Conservation (phyloP, 2,113 vertebrate genomes). For the Nothobranchius kuhntae region DNA sequence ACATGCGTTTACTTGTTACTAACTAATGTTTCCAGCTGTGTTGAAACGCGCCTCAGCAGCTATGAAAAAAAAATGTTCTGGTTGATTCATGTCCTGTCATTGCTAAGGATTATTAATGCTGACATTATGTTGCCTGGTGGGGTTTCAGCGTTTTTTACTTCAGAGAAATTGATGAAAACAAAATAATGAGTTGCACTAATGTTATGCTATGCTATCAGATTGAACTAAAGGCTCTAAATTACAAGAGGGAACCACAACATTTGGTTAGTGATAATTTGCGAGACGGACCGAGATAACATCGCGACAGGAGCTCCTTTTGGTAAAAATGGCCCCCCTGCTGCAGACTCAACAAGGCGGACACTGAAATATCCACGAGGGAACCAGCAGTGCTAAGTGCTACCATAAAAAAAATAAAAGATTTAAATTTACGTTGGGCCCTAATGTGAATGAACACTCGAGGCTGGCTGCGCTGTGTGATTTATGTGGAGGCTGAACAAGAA, state of each 20-base stretch:
- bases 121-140: slow-evolving; percentile 61
- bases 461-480: slow-evolving; percentile 62
- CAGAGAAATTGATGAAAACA: slow-evolving; percentile 50
- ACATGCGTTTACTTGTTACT: slow-evolving; percentile 23
- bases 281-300: slow-evolving; percentile 65
- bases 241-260: slow-evolving; percentile 49
- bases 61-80: slow-evolving; percentile 41
- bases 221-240: slow-evolving; percentile 41
- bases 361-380: slow-evolving; percentile 38
- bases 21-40: slow-evolving; percentile 29
- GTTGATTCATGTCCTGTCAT: slow-evolving; percentile 67
- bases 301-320: slow-evolving; percentile 45
- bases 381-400: slow-evolving; percentile 2
- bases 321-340: slow-evolving; percentile 14
- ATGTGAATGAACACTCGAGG: slow-evolving; percentile 63
- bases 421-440: slow-evolving; percentile 57
- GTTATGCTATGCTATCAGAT: slow-evolving; percentile 73
- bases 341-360: slow-evolving; percentile 65
- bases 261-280: slow-evolving; percentile 68
- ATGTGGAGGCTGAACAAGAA: slow-evolving; percentile 44
- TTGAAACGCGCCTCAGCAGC: slow-evolving; percentile 39
- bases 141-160: slow-evolving; percentile 59
- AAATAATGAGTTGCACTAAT: slow-evolving; percentile 68
- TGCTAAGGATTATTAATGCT: slow-evolving; percentile 70
- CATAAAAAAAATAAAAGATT: slow-evolving; percentile 20